Evolutionary conservation across 2,888 invertebrate species (phyloP), one percentile per base, ranked within the genome.

Genomic region (Unio pictorum): DNA sequence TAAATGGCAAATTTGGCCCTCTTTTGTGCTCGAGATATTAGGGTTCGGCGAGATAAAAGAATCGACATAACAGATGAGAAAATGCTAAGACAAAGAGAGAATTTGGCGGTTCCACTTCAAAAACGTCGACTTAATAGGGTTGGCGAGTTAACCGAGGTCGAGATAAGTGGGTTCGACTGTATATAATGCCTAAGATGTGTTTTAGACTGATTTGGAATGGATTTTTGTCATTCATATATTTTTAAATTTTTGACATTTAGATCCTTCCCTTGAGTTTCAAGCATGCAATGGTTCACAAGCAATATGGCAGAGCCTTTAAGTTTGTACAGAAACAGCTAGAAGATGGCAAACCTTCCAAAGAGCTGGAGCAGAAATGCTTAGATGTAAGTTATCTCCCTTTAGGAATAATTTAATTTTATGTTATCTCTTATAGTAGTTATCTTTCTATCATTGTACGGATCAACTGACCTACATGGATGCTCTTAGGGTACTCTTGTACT

Each of bases 291-390:
- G 92, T 94, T 0, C 92, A 95, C 84, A 92, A 93, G 74, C 95
- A 96, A 68, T 95, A 94, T 91, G 98, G 96, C 0, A 93, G 95
- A 74, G 94, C 95, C 76, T 90, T 95, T 76, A 96, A 95, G 89
- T 92, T 95, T 75, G 91, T 96, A 30, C 88, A 91, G 74, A 95
- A 94, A 90, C 92, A 95, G 75, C 93, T 93, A 74, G 98, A 98
- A 81, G 97, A 98, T 58, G 45, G 45, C 45, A 94, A 95, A 80
- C 93, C 94, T 55, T 92, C 92, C 55, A 93, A 92, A 61, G 82
- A 82, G 11, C 63, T 73, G n/a, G 85, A 84, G 11, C 61, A 73
- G 65, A 82, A 78, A 61, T 75, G 80, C 30, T 64, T 81, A 3
- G 79, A 85, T 72, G 84, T 84, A 65, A 59, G 73, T 66, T 45